Evolutionary conservation across 2,797 vertebrate species (phyloP), one percentile per base, ranked within the genome.

Genomic region (Hybognathus amarus): DNA sequence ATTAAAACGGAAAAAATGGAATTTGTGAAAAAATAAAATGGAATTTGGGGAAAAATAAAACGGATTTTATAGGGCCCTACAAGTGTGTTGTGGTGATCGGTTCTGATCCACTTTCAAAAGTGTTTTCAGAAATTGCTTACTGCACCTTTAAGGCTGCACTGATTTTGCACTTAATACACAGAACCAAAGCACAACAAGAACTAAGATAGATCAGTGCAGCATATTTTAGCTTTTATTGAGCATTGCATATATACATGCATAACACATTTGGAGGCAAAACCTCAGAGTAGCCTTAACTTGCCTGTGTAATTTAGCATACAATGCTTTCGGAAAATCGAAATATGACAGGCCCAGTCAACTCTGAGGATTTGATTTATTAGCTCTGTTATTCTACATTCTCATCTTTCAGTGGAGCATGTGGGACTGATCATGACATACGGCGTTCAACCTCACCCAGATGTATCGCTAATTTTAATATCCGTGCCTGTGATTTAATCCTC

Each of bases 381-480:
- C 40, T 33, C 52, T 45, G 54, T 30, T 80, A 33, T 70, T 81
- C 42, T 52, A 36, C 30, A 82, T 74, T 82, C 56, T 82, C 80
- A 74, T 74, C 69, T 82, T 33, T 83, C 63, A 83, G 61, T 67
- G 33, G 47, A 82, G 61, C 80, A 76, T 83, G 71, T 68, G 73
- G 47, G 42, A 83, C 36, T 83, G 27, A 83, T 68, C 61, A 54
- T 56, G 63, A 76, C 80, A 83, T 67, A 76, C 61, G 18, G 17
- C 0, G 8, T 76, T 68, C 61, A 54, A 56, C 61, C 59, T 56
- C 40, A 17, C 66, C 66, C 74, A 85, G 79, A 77, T 77, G 67
- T 30, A 63, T 77, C 18, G 2, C 38, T 47, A 67, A 63, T 80
- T 79, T 80, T 47, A 80, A 74, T 67, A 84, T 74, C 24, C 22